Evolutionary conservation across 2,888 invertebrate genomes (phyloP).

Genomic region (Lasioglossum calceatum): DNA sequence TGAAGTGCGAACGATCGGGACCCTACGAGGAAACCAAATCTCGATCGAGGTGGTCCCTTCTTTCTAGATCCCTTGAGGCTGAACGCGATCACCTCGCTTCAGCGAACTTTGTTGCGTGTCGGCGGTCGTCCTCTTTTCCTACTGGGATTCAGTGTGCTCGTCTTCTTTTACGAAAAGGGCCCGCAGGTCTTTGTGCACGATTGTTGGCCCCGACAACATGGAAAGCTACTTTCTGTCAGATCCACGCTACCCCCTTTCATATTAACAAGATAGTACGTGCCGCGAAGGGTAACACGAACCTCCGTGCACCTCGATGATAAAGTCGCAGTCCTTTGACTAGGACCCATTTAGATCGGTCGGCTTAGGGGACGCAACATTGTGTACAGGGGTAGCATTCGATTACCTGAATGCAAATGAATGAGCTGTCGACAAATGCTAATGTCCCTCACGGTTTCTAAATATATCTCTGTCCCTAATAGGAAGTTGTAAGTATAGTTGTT

Average conservation of each 20-base stretch:
- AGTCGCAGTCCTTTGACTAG: slow-evolving; percentile 14
- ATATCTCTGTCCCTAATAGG: not conserved
- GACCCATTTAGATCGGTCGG: not conserved
- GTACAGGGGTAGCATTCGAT: slow-evolving; percentile 22
- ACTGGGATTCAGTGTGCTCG: slow-evolving; percentile 4
- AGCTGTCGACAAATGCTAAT: slow-evolving; percentile 28
- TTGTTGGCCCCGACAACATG: slow-evolving; percentile 37
- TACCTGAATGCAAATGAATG: slow-evolving; percentile 29
- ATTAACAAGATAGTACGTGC: not conserved
- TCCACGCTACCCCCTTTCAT: not conserved
- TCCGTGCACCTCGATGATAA: slow-evolving; percentile 19
- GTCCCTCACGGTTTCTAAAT: not conserved
- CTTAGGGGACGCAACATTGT: not conserved
- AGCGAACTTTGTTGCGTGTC: slow-evolving; percentile 55
- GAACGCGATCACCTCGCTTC: slow-evolving; percentile 58
- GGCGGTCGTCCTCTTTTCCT: slow-evolving; percentile 40
- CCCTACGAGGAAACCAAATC: slow-evolving; percentile 70
- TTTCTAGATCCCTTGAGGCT: slow-evolving; percentile 43
- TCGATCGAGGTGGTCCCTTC: slow-evolving; percentile 72
- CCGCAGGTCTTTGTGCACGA: slow-evolving; percentile 36
- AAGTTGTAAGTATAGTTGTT: not conserved
- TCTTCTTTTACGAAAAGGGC: slow-evolving; percentile 29
- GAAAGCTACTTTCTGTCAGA: slow-evolving; percentile 48
- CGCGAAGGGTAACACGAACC: slow-evolving; percentile 24
- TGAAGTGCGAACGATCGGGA: slow-evolving; percentile 67